Base-by-base conservation (phyloP, 2,888 invertebrate species). In the Tenthredo amoena region DNA sequence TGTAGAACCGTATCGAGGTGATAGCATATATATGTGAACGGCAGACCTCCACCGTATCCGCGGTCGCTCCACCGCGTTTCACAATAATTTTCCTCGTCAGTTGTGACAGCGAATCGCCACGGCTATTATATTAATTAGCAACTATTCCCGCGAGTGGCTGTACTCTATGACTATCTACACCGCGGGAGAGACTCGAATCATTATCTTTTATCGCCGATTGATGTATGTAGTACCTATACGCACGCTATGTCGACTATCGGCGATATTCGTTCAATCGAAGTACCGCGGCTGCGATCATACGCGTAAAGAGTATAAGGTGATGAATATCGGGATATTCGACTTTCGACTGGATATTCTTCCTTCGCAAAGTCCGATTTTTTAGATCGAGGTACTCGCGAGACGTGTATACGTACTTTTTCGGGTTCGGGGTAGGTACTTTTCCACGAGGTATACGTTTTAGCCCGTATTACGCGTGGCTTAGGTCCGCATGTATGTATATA, bases 111-210 rank as follows among this genome's bases (percentile, higher is more conserved):
- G 91, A 92, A 91, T 92, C 91, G 91, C 90, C 91, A 88, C 89
- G 88, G 90, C 83, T 47, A 92, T 92, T 91, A 93, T 93, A 93
- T 93, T 93, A 93, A 93, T 93, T 93, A 93, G 92, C 92, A 90
- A 87, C 31, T 74, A 68, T 74, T 74, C 47, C 74, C 74, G 21
- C 43, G 74, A 43, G 40, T 12, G 15, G 40, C 10, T 55, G n/a
- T n/a, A 55, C 26, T 26, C 26, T n/a, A n/a, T n/a, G n/a, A 37
- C 65, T 21, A 34, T 12, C 58, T 50, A n/a, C n/a, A 7, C 31
- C 21, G 74, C n/a, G 10, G 12, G 3, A n/a, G 37, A 43, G 21
- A 40, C 43, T 47, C 4, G 43, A 43, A 9, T 21, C 9, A 26
- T n/a, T 72, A 0, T 72, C 15, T 34, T 40, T 62, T 26, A 62